These are phyloP conservation scores for Dendropsophus ebraccatus DNA, from an alignment of 2,113 vertebrate species.

Conservation along the genomic window DNA sequence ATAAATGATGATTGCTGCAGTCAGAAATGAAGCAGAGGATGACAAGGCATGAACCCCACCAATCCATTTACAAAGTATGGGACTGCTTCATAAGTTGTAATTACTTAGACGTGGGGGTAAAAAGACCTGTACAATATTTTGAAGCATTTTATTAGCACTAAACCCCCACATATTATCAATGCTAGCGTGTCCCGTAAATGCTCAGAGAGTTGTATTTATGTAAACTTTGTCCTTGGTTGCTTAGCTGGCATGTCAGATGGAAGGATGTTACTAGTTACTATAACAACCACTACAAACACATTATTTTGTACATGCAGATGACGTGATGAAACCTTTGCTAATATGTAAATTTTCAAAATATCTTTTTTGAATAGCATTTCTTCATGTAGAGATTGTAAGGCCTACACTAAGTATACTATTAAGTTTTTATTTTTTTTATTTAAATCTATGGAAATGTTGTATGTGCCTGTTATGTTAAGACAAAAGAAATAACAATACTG, in stretches of 20 bases:
- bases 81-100: neutral
- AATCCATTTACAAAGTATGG: neutral
- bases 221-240: neutral
- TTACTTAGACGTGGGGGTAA: neutral
- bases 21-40: too few species aligned
- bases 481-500: too few species aligned
- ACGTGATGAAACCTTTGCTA: neutral
- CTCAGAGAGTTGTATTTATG: constrained; percentile 5
- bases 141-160: neutral
- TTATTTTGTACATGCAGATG: neutral
- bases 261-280: neutral
- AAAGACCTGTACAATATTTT: too few species aligned
- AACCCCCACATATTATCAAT: neutral
- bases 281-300: neutral
- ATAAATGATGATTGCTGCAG: too few species aligned
- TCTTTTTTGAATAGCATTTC: neutral
- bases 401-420: too few species aligned
- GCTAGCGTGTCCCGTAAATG: neutral
- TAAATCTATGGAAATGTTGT: too few species aligned
- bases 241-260: neutral
- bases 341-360: neutral
- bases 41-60: neutral
- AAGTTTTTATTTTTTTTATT: too few species aligned
- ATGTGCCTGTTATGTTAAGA: too few species aligned
- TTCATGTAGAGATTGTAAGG: neutral